Evolutionary conservation across 2,113 vertebrate genomes (phyloP).

Genomic region (Trachemys scripta): DNA sequence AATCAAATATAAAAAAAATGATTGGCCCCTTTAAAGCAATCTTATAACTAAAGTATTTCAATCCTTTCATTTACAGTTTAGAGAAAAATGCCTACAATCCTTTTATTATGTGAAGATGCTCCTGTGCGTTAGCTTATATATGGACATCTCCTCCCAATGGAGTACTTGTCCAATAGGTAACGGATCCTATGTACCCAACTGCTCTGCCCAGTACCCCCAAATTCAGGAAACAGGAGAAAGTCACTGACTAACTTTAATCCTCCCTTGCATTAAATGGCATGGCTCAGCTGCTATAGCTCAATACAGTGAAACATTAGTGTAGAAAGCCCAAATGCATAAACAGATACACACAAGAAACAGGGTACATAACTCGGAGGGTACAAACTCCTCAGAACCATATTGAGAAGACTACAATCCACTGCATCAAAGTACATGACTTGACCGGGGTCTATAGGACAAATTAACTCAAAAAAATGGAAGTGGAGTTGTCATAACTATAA

Average conservation of each 20-base stretch:
- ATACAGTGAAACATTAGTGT: not conserved
- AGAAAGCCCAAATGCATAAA: not conserved
- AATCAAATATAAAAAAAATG: not conserved
- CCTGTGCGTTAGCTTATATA: not conserved
- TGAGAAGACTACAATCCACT: not conserved
- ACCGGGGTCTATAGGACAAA: not conserved
- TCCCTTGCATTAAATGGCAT: rapidly evolving
- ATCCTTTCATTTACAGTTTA: not conserved
- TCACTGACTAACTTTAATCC: rapidly evolving
- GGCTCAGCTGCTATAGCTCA: not conserved
- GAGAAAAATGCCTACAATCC: not conserved
- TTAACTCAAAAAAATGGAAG: not conserved
- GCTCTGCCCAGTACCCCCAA: not conserved
- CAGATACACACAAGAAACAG: not conserved
- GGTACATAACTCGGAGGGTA: not conserved
- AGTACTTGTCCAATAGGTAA: rapidly evolving
- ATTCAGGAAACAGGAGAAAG: not conserved
- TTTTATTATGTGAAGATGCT: not conserved
- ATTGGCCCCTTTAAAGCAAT: not conserved
- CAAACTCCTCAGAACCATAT: not conserved
- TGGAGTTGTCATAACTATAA: no score
- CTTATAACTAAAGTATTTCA: not conserved
- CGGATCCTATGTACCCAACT: rapidly evolving
- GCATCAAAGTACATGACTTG: not conserved
- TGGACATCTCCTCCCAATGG: not conserved